A percentile compares a stretch with the other conserved stretches of the same genome.
Evolutionary conservation across 2,888 invertebrate species (phyloP).

Genomic region (Drosophila rellima): DNA sequence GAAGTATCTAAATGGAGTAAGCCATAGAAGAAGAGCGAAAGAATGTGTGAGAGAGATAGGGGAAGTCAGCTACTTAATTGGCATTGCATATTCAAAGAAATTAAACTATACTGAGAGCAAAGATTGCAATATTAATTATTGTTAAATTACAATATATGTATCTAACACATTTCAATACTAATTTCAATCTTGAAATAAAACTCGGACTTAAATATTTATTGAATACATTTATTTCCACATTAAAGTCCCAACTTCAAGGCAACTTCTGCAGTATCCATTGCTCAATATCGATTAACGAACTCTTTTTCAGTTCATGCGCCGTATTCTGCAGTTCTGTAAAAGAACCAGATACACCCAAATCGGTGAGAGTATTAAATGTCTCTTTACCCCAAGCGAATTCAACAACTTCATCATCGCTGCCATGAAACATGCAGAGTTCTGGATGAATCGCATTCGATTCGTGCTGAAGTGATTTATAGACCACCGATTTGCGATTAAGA

Average conservation of each 20-base stretch:
- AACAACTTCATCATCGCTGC: slow-evolving; percentile 88
- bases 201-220: neutral
- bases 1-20: slow-evolving; percentile 35
- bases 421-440: slow-evolving; percentile 84
- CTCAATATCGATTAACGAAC: slow-evolving; percentile 88
- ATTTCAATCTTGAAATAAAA: too few relatives aligned
- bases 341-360: slow-evolving; percentile 88
- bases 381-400: slow-evolving; percentile 88
- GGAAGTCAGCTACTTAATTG: slow-evolving; percentile 10
- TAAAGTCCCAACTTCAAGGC: slow-evolving; percentile 76
- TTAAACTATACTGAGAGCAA: neutral
- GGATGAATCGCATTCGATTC: slow-evolving; percentile 55
- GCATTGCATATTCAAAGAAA: slow-evolving; percentile 4
- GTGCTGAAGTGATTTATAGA: slow-evolving; percentile 88
- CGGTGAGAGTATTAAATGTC: slow-evolving; percentile 87
- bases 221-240: neutral
- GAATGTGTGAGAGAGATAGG: neutral
- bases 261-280: slow-evolving; percentile 88
- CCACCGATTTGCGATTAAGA: slow-evolving; percentile 89
- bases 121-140: too few relatives aligned
- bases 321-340: slow-evolving; percentile 88
- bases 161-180: too few relatives aligned
- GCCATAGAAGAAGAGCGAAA: neutral
- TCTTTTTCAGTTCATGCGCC: slow-evolving; percentile 89
- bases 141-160: too few relatives aligned